phyloP scores from a whole-genome alignment of 2,888 invertebrate species.

The Zygogramma bicolorata region DNA sequence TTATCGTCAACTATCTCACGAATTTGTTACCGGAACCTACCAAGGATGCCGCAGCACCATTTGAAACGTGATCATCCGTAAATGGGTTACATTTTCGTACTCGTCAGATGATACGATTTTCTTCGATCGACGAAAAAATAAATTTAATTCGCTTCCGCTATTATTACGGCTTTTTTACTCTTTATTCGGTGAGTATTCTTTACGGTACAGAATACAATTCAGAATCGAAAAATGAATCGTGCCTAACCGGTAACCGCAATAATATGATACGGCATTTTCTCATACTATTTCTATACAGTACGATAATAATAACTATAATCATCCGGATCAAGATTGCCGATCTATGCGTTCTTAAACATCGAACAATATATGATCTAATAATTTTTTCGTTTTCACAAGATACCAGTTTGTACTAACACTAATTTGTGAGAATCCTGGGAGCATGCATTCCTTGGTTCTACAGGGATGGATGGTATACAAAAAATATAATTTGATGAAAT shows the following conservation, averaged over 20 bases:
- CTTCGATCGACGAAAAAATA: not conserved
- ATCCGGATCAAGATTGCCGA: conserved; percentile 1
- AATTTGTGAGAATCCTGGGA: not conserved
- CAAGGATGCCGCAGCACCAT: not conserved
- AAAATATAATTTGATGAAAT: not conserved
- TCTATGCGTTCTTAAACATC: conserved; percentile 3
- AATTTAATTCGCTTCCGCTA: conserved; percentile 5
- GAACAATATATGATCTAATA: conserved; percentile 5
- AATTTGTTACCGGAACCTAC: not conserved
- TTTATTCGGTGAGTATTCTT: conserved; percentile 5
- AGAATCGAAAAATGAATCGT: conserved; percentile 9
- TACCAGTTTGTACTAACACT: not conserved
- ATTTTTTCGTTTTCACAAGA: not conserved
- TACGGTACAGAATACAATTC: conserved; percentile 5
- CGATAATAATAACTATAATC: conserved; percentile 6
- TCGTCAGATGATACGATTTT: not conserved
- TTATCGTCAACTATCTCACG: not conserved
- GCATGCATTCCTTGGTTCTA: not conserved
- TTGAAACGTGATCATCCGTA: not conserved
- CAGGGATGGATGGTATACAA: not conserved
- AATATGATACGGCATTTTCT: conserved; percentile 30
- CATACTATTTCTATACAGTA: conserved; percentile 9
- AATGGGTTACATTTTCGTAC: conserved; percentile 6
- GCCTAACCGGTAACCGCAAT: conserved; percentile 11
- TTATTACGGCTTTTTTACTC: not conserved